Percentiles rank a stretch among this genome's conserved stretches.
Evolutionary conservation across 2,113 vertebrate genomes (phyloP).

Genomic region (Sapayoa aenigma): DNA sequence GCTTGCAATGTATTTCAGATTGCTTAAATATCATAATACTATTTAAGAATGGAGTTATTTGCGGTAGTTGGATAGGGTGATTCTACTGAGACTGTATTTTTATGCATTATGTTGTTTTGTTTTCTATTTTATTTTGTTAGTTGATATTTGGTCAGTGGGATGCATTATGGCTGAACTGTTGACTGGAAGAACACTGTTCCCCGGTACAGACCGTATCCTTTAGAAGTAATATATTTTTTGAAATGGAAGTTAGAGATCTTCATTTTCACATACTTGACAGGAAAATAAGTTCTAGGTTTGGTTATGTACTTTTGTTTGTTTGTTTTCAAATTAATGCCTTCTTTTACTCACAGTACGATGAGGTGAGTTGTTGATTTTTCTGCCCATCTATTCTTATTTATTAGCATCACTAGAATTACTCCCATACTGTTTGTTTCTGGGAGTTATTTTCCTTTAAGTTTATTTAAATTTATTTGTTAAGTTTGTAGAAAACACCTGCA

Average conservation of each 20-base stretch:
- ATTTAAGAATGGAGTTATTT: not conserved
- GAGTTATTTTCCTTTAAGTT: not conserved
- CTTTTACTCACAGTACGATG: not conserved
- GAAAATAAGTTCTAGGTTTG: not conserved
- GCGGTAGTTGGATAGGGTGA: not conserved
- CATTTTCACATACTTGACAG: not conserved
- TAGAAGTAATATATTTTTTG: not conserved
- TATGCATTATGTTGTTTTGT: not conserved
- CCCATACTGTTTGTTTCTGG: not conserved
- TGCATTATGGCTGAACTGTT: constrained; percentile 99
- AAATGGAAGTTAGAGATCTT: not conserved
- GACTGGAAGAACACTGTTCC: constrained; percentile 95
- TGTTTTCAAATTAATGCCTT: not conserved
- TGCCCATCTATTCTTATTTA: not conserved
- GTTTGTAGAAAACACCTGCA: not conserved
- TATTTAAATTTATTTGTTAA: not conserved
- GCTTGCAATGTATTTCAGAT: not conserved
- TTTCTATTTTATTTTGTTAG: constrained; percentile 73
- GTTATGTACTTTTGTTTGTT: not conserved
- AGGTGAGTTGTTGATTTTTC: not conserved
- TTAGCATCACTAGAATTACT: not conserved
- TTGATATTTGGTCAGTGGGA: constrained; percentile 99
- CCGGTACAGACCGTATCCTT: constrained; percentile 99
- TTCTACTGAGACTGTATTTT: not conserved
- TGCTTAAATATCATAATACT: not conserved